Evolutionary conservation across 1,140 invertebrate species (phyloP), one percentile per base, ranked within the genome.

Genomic region (Aphelenchoides fujianensis): DNA sequence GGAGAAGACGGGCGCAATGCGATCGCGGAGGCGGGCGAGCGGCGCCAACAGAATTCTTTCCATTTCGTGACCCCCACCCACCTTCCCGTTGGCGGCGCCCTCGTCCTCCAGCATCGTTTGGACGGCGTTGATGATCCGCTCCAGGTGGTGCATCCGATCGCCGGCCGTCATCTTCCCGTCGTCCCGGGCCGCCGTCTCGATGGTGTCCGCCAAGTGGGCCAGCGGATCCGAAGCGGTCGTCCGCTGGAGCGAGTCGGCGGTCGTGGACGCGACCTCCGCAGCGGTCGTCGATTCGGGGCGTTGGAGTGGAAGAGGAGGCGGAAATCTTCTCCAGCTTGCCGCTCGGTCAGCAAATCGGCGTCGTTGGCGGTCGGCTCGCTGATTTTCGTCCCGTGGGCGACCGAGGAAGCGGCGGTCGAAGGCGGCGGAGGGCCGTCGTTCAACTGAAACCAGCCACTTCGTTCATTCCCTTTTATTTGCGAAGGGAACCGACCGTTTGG

Each of bases 81-180:
- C 69, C 53, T 68, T 7, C 19, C 37, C 59, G 12, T 69, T 68
- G 27, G 54, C 36, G 7, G 12, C 62, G 9, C 37, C 23, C 5
- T 5, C 5, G 7, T 69, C 28, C 7, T 57, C 74, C 41, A 75
- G 64, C 74, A 75, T 75, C 16, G 59, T 66, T 52, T 75, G 76
- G 1, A 75, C 74, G 1, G 75, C 74, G 9, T 37, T 76, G n/a
- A 75, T 77, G 35, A 75, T 78, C 23, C 63, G 57, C 37, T 75
- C 74, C 19, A 75, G 52, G 27, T 75, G 37, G n/a, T 61, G 53
- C 35, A 75, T 75, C 3, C 27, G 31, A 30, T 16, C 35, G n/a
- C 34, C 23, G 30, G 9, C 23, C 34, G 54, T 37, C 19, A 28
- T 53, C 34, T 32, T 16, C 7, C n/a, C 35, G 7, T 54, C 69